Conservation (phyloP, 1,140 invertebrate genomes). For the Rhysida immarginata region DNA sequence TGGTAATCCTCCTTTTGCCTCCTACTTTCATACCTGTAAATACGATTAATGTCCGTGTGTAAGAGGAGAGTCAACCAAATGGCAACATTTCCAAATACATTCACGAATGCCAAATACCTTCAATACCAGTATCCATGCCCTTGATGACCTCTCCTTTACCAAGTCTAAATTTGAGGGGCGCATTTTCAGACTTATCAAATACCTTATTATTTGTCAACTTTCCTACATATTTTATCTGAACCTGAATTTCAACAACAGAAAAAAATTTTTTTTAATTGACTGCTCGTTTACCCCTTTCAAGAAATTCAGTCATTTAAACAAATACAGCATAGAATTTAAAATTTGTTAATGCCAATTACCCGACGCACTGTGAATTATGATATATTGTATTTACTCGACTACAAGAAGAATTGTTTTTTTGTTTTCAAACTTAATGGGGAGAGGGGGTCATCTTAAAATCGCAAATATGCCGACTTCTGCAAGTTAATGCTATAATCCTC, state of each 20-base stretch:
- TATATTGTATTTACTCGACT: no score
- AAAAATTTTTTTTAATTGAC: no score
- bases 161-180: constrained; percentile 68
- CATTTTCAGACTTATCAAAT: constrained; percentile 52
- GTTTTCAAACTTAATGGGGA: no score
- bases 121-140: constrained; percentile 76
- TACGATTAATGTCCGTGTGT: not conserved
- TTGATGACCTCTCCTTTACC: constrained; percentile 75
- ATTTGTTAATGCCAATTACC: no score
- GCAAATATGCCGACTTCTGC: no score
- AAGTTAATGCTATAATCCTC: no score
- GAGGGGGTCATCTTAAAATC: no score
- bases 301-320: no score
- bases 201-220: constrained; percentile 62
- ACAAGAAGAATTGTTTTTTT: no score
- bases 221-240: constrained; percentile 57
- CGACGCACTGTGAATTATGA: no score
- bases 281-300: no score
- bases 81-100: not conserved
- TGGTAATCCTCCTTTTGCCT: constrained; percentile 66
- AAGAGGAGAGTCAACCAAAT: not conserved
- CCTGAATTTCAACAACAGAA: constrained; percentile 23
- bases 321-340: no score
- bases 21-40: constrained; percentile 52
- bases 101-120: constrained; percentile 51